phyloP scores from a whole-genome alignment of 2,888 invertebrate genomes.

The Arrhopalites spinosus region DNA sequence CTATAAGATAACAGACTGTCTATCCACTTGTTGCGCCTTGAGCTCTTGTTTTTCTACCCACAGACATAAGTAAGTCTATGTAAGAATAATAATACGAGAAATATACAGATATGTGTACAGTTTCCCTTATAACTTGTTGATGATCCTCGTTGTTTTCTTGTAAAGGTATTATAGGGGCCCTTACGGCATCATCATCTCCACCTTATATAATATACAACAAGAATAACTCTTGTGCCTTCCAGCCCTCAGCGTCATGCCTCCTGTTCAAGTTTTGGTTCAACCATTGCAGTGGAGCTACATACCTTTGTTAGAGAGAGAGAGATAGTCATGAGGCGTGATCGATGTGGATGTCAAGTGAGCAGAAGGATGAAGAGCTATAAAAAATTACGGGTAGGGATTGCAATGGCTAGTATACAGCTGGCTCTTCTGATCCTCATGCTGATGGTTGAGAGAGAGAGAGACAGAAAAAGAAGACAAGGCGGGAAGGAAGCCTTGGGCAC shows the following conservation, averaged over 20 bases:
- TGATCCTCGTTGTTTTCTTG: too few relatives aligned
- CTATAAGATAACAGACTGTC: not conserved
- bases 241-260: not conserved
- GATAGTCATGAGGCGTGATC: slow-evolving; percentile 49
- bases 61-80: too few relatives aligned
- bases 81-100: too few relatives aligned
- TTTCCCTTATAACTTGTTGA: too few relatives aligned
- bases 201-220: not conserved
- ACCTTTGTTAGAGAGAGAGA: not conserved
- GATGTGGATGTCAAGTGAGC: slow-evolving; percentile 50
- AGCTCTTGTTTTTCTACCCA: too few relatives aligned
- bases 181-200: slow-evolving; percentile 42
- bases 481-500: slow-evolving; percentile 47
- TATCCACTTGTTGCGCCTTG: too few relatives aligned
- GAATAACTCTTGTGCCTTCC: not conserved
- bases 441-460: not conserved
- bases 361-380: slow-evolving; percentile 17
- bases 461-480: slow-evolving; percentile 42
- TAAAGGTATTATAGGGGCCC: slow-evolving; percentile 43
- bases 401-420: too few relatives aligned
- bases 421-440: too few relatives aligned
- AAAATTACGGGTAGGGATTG: slow-evolving; percentile 31
- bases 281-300: too few relatives aligned
- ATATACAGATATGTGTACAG: too few relatives aligned
- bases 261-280: not conserved